phyloP scores from a whole-genome alignment of 2,797 vertebrate species.

The Hafferia zeledoni region DNA sequence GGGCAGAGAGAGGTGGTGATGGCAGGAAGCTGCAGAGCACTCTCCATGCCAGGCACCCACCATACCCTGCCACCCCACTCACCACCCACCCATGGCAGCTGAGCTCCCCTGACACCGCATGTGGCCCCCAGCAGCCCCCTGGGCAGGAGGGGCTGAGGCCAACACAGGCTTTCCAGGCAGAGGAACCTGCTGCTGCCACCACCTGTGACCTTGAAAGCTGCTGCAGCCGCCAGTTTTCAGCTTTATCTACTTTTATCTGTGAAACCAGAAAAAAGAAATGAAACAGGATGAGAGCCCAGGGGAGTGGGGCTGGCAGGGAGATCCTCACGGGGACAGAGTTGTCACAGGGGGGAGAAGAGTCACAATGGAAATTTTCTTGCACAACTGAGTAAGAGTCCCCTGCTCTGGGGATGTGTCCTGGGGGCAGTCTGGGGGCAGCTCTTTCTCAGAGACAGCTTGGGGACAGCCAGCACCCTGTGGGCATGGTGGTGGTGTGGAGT shows the following conservation, averaged over 20 bases:
- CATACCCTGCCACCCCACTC: accelerated
- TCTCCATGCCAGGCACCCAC: not conserved
- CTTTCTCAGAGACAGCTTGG: not conserved
- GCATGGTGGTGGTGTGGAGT: accelerated
- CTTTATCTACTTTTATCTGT: not conserved
- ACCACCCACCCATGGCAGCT: accelerated
- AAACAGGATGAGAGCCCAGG: not conserved
- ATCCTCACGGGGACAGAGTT: not conserved
- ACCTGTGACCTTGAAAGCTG: not conserved
- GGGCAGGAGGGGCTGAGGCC: accelerated
- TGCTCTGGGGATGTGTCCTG: accelerated
- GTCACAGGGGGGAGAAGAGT: not conserved
- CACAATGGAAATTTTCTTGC: not conserved
- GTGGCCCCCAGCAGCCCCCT: not conserved
- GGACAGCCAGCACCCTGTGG: not conserved
- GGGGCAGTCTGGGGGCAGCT: not conserved
- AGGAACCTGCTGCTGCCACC: not conserved
- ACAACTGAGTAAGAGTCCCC: not conserved
- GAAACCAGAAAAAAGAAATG: not conserved
- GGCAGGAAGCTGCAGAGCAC: not conserved
- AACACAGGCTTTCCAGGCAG: not conserved
- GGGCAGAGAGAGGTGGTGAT: not conserved
- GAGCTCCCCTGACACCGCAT: accelerated
- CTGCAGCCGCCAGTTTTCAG: not conserved
- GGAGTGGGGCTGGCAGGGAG: not conserved